Conservation (phyloP, 2,888 invertebrate genomes). For the Spialia ferax region DNA sequence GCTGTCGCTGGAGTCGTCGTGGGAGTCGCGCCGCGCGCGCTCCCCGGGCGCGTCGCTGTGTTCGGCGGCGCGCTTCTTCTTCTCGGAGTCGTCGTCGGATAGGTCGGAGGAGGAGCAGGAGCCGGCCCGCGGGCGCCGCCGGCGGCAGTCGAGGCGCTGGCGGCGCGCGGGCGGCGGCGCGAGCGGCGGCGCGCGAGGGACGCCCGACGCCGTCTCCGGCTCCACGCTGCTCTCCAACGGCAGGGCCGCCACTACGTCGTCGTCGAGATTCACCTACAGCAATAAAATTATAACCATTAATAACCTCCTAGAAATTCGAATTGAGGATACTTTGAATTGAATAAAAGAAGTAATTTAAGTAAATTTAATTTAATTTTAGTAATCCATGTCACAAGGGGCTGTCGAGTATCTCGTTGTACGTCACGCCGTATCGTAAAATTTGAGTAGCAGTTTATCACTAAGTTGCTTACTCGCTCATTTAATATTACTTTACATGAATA, state of each 20-base stretch:
- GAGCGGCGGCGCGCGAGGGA: constrained; percentile 59
- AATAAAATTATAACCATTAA: background rate
- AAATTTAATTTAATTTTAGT: too few relatives aligned
- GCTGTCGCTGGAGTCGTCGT: constrained; percentile 95
- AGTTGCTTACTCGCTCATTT: too few relatives aligned
- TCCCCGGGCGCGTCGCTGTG: constrained; percentile 86
- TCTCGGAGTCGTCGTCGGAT: constrained; percentile 95
- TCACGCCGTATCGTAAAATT: too few relatives aligned
- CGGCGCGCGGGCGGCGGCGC: constrained; percentile 70
- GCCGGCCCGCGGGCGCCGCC: constrained; percentile 83
- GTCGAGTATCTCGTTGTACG: too few relatives aligned
- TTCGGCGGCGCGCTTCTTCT: constrained; percentile 93
- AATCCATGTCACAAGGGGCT: too few relatives aligned
- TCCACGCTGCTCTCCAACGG: constrained; percentile 24
- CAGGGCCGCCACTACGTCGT: constrained; percentile 48
- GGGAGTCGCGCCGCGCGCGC: constrained; percentile 91
- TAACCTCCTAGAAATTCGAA: too few relatives aligned
- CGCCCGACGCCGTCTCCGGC: constrained; percentile 40
- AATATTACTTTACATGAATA: too few relatives aligned
- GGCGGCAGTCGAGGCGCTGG: constrained; percentile 70
- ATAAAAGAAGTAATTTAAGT: too few relatives aligned
- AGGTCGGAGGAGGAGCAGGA: constrained; percentile 98
- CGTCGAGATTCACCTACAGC: constrained; percentile 65
- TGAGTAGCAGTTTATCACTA: too few relatives aligned
- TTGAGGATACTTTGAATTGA: too few relatives aligned